A percentile compares a stretch with the other conserved stretches of the same genome.
Conservation (phyloP, 2,888 invertebrate genomes). For the Tryphoninae sp. region DNA sequence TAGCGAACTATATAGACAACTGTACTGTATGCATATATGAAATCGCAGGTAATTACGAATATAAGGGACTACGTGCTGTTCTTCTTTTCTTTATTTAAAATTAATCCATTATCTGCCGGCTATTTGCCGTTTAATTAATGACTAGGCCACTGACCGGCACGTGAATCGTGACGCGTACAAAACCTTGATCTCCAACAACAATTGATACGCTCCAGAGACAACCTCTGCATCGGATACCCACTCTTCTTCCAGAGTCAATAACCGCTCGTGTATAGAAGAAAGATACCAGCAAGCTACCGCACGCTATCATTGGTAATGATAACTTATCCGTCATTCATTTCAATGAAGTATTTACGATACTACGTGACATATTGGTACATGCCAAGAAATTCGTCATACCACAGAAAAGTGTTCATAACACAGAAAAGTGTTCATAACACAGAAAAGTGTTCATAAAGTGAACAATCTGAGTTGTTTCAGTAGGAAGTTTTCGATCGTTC, state of each 20-base stretch:
- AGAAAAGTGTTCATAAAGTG: too few relatives aligned
- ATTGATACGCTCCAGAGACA: constrained; percentile 5
- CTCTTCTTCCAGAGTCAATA: constrained; percentile 38
- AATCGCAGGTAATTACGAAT: neutral
- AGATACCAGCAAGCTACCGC: constrained; percentile 13
- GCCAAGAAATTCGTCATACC: neutral
- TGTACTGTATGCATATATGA: neutral
- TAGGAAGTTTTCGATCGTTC: too few relatives aligned
- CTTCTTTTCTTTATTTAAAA: neutral
- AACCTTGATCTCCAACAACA: constrained; percentile 20
- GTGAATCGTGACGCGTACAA: neutral
- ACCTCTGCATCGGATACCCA: constrained; percentile 10
- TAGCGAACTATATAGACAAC: too few relatives aligned
- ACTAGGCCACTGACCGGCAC: neutral
- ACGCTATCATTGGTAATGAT: constrained; percentile 42
- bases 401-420: neutral
- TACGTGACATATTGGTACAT: neutral
- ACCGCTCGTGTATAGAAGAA: constrained; percentile 20
- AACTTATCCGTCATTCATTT: constrained; percentile 11
- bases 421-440: too few relatives aligned
- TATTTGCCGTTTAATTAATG: neutral
- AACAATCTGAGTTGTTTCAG: too few relatives aligned
- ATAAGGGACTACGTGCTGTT: neutral
- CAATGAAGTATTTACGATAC: neutral
- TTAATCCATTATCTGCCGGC: neutral